A percentile compares a stretch with the other conserved stretches of the same genome.
Evolutionary conservation across 1,140 invertebrate species (phyloP).

Genomic region (Ptiloglossa arizonensis): DNA sequence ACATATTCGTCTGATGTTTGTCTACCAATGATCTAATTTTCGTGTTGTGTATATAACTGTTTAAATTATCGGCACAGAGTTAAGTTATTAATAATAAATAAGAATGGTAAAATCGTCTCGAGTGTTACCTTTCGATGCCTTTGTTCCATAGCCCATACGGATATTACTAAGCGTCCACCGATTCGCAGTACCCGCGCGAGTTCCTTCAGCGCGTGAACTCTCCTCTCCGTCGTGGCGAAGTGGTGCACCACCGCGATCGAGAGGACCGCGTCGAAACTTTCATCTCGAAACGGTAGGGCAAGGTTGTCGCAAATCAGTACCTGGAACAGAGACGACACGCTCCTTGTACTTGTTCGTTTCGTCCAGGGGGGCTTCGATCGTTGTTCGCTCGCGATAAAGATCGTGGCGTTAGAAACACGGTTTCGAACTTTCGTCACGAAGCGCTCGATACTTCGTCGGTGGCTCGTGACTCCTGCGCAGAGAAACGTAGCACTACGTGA

Average conservation of each 20-base stretch:
- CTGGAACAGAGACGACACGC: slow-evolving; percentile 77
- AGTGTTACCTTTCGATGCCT: slow-evolving; percentile 86
- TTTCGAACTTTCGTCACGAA: too few species aligned
- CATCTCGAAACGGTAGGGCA: slow-evolving; percentile 94
- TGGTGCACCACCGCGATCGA: slow-evolving; percentile 97
- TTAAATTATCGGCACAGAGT: too few species aligned
- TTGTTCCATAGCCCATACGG: slow-evolving; percentile 98
- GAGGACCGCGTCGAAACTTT: slow-evolving; percentile 96
- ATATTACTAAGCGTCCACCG: slow-evolving; percentile 95
- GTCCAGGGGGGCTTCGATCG: too few species aligned
- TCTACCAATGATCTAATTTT: too few species aligned
- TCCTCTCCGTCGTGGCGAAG: slow-evolving; percentile 94
- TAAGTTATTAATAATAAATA: too few species aligned
- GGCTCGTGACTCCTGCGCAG: too few species aligned
- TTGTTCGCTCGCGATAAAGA: too few species aligned
- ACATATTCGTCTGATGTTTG: too few species aligned
- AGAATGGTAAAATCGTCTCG: background rate
- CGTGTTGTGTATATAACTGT: too few species aligned
- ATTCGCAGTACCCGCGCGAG: slow-evolving; percentile 93
- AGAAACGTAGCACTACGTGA: too few species aligned
- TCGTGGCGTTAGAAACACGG: too few species aligned
- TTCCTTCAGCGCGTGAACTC: slow-evolving; percentile 93
- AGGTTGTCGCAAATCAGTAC: slow-evolving; percentile 95
- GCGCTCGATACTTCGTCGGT: too few species aligned
- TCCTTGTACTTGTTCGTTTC: background rate